Conservation (phyloP, 1,140 invertebrate genomes). For the Halyomorpha halys region DNA sequence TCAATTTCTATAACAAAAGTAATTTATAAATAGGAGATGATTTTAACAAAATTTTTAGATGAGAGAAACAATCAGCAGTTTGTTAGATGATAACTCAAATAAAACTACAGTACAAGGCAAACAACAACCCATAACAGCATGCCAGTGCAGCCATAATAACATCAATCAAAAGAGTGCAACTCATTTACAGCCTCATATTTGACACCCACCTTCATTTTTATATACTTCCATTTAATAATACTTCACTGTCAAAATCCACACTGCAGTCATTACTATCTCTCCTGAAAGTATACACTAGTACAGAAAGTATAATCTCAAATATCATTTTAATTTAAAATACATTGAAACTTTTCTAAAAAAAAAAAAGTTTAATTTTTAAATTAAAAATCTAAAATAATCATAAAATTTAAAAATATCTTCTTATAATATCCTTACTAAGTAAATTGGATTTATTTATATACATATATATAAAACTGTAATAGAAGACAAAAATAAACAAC, state of each 20-base stretch:
- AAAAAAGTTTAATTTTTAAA: too few species aligned
- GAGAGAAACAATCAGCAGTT: too few species aligned
- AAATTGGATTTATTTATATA: too few species aligned
- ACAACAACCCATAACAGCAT: background rate
- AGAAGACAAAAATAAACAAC: too few species aligned
- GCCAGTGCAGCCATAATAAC: background rate
- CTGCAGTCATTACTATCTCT: conserved; percentile 13
- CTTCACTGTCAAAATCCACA: conserved; percentile 8
- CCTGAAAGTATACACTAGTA: conserved; percentile 23
- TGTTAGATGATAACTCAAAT: too few species aligned
- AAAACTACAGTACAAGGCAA: too few species aligned
- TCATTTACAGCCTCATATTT: conserved; percentile 6
- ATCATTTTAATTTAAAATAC: background rate
- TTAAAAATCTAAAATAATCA: too few species aligned
- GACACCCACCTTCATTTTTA: conserved; percentile 11
- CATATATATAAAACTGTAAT: too few species aligned
- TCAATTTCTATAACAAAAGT: conserved; percentile 9
- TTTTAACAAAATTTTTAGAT: too few species aligned
- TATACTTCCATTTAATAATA: conserved; percentile 13
- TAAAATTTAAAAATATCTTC: too few species aligned
- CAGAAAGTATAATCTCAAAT: background rate
- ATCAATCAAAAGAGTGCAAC: background rate
- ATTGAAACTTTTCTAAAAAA: background rate
- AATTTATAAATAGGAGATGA: background rate
- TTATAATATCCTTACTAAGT: too few species aligned